Evolutionary conservation across 1,140 invertebrate species (phyloP).

Genomic region (Drosophila nigromelanica): DNA sequence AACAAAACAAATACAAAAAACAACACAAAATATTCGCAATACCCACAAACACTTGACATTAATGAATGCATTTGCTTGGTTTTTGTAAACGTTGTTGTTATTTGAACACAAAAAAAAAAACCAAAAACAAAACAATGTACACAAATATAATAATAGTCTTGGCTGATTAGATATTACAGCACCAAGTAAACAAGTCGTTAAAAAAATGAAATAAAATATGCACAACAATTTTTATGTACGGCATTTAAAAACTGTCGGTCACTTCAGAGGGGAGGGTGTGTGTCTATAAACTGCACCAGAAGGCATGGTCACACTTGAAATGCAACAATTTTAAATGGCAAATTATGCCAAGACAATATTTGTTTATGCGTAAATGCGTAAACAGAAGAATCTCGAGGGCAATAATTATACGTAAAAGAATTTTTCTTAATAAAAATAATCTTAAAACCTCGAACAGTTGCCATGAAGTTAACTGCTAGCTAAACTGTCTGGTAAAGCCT

Average conservation of each 20-base stretch:
- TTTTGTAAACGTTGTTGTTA: slow-evolving; percentile 28
- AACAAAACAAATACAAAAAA: background rate
- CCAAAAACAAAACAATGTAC: slow-evolving; percentile 2
- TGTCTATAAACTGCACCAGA: slow-evolving; percentile 2
- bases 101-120: slow-evolving; percentile 14
- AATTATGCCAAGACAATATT: background rate
- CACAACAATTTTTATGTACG: slow-evolving; percentile 20
- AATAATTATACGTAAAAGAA: too few relatives aligned
- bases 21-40: slow-evolving; percentile 22
- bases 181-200: slow-evolving; percentile 53
- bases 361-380: too few relatives aligned
- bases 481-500: too few relatives aligned
- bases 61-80: slow-evolving; percentile 66
- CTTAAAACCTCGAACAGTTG: too few relatives aligned
- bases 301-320: slow-evolving; percentile 12
- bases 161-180: slow-evolving; percentile 66
- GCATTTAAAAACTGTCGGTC: slow-evolving; percentile 6
- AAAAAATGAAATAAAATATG: slow-evolving; percentile 2
- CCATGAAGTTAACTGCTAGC: too few relatives aligned
- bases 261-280: background rate
- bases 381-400: too few relatives aligned
- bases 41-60: slow-evolving; percentile 57
- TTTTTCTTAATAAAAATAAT: too few relatives aligned
- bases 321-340: background rate
- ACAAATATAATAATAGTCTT: slow-evolving; percentile 57